Percentiles rank a stretch among this genome's conserved stretches.
Evolutionary conservation across 2,797 vertebrate genomes (phyloP).

Genomic region (Anguilla megastoma): DNA sequence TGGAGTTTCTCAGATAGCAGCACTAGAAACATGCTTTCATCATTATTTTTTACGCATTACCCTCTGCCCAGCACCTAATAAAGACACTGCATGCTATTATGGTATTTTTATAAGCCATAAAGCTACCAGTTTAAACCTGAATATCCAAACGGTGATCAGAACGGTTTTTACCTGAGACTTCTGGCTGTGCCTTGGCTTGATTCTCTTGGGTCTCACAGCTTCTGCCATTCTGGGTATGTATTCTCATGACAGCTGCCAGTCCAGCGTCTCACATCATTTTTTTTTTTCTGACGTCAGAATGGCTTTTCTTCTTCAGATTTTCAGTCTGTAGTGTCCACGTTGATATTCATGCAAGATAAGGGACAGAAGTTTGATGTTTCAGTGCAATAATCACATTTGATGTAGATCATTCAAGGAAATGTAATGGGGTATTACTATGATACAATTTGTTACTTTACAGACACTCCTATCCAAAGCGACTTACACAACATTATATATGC

Average conservation of each 20-base stretch:
- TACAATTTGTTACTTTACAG: background rate
- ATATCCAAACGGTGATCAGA: background rate
- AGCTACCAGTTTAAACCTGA: background rate
- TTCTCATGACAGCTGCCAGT: constrained; percentile 41
- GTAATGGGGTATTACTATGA: background rate
- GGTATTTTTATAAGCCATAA: background rate
- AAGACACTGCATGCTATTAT: background rate
- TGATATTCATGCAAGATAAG: background rate
- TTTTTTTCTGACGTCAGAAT: constrained; percentile 40
- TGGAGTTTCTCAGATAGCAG: background rate
- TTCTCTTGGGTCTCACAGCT: constrained; percentile 75
- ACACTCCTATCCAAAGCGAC: too few relatives aligned
- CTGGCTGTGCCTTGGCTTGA: constrained; percentile 63
- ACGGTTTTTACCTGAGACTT: constrained; percentile 68
- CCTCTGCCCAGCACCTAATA: background rate
- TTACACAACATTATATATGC: too few relatives aligned
- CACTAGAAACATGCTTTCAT: background rate
- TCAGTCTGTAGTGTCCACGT: background rate
- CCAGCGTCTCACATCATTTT: constrained; percentile 26
- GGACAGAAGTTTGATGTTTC: background rate
- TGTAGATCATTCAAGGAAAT: background rate
- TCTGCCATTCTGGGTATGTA: constrained; percentile 66
- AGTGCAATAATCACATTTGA: background rate
- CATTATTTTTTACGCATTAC: background rate
- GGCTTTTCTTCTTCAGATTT: background rate